Base-by-base conservation (phyloP, 2,797 vertebrate genomes). In the Eidolon dupreanum region DNA sequence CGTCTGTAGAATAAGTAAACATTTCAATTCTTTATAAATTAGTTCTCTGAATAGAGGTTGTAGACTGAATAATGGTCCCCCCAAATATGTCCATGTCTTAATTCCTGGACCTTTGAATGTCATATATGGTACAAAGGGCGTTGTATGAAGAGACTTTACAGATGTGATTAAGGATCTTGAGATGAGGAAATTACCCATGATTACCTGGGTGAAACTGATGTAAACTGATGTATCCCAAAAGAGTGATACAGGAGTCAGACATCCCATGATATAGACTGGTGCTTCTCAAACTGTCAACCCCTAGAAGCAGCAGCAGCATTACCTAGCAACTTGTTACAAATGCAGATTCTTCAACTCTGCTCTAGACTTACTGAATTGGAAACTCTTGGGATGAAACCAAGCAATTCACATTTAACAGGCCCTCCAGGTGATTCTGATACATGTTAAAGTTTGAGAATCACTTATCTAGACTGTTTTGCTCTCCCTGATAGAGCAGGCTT, bases 391-490 rank as follows among this genome's bases (percentile, higher is more conserved):
- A 26, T 75, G 59, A 84, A 79, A n/a, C 43, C 77, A 53, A 86
- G 46, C 15, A 33, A 65, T 85, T 92, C 36, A 31, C 78, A 24
- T 73, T 74, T 49, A 68, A 55, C 20, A 88, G 79, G 4, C 20
- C 68, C 28, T 92, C 65, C 38, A 91, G 51, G 57, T 91, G 68
- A 78, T 74, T 82, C 70, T 94, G 79, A 85, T 87, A 68, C 19
- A 6, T 28, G 9, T 57, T 91, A 49, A 89, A 87, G 36, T 94
- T 93, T 88, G 65, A 94, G 65, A 88, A 66, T 93, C 70, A 73
- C 28, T 89, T 38, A 41, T 88, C 17, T 36, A 87, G 68, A 46
- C 28, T 77, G 78, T 95, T 98, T 97, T 97, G 85, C 51, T 95
- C 84, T 90, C 79, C 73, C 6, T 95, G 75, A 78, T 88, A 83